Percentiles rank a stretch among this genome's conserved stretches.
Conservation (phyloP, 2,888 invertebrate species). For the Danaus chrysippus region DNA sequence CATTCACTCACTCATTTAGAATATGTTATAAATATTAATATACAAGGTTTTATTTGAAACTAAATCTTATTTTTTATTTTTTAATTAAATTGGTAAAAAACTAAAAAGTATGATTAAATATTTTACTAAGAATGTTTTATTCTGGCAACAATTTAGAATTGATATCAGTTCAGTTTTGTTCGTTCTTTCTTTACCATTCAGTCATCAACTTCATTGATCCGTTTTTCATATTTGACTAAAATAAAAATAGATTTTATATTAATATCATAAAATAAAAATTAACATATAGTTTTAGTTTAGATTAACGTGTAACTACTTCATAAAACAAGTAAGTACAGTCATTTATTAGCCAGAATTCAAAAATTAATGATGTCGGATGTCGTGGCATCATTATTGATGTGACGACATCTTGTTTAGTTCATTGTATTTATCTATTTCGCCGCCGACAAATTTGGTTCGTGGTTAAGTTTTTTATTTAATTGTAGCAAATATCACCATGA, state of each 20-base stretch:
- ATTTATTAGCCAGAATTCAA: slow-evolving; percentile 31
- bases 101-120: not conserved
- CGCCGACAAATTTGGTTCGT: slow-evolving; percentile 16
- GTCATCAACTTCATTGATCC: slow-evolving; percentile 55
- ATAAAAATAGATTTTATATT: slow-evolving; percentile 47
- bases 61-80: too few relatives aligned
- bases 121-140: slow-evolving; percentile 13
- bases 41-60: not conserved
- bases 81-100: too few relatives aligned
- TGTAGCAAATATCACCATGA: slow-evolving; percentile 51
- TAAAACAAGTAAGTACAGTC: slow-evolving; percentile 55
- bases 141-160: slow-evolving; percentile 20
- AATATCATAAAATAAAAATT: slow-evolving; percentile 43
- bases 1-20: slow-evolving; percentile 32
- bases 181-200: slow-evolving; percentile 39
- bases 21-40: not conserved
- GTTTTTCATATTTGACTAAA: slow-evolving; percentile 53
- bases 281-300: slow-evolving; percentile 23
- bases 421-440: slow-evolving; percentile 63
- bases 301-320: slow-evolving; percentile 21
- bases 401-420: slow-evolving; percentile 76
- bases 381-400: slow-evolving; percentile 66
- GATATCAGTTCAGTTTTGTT: slow-evolving; percentile 45
- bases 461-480: slow-evolving; percentile 30
- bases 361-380: slow-evolving; percentile 45